A percentile compares a stretch with the other conserved stretches of the same genome.
Conservation (phyloP, 1,140 invertebrate genomes). For the Ditylenchus dipsaci region DNA sequence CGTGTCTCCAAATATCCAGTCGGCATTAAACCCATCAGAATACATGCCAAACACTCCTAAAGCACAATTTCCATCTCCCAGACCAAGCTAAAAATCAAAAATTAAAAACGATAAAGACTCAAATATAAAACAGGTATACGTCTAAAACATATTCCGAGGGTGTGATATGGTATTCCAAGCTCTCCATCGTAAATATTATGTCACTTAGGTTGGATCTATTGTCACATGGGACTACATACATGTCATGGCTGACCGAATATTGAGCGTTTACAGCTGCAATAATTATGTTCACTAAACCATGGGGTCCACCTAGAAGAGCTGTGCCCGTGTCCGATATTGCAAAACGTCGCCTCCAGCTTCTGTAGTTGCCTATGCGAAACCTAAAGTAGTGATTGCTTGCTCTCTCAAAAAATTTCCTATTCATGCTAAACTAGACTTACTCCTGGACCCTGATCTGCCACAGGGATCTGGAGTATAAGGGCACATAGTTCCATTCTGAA, state of each 20-base stretch:
- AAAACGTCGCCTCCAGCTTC: neutral
- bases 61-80: conserved; percentile 26
- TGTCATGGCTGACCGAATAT: conserved; percentile 9
- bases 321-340: conserved; percentile 30
- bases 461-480: conserved; percentile 12
- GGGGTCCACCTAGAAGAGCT: conserved; percentile 13
- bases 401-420: no score
- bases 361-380: conserved; percentile 16
- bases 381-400: neutral
- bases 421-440: neutral
- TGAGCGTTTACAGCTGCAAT: conserved; percentile 8
- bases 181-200: conserved; percentile 11
- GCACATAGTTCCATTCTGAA: conserved; percentile 22
- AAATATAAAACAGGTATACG: neutral
- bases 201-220: conserved; percentile 2
- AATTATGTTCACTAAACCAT: conserved; percentile 12
- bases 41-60: conserved; percentile 15
- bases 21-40: neutral
- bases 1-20: conserved; percentile 34
- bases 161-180: conserved; percentile 15
- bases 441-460: conserved; percentile 26
- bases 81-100: conserved; percentile 11
- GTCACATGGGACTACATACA: conserved; percentile 17
- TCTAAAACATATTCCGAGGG: conserved; percentile 24
- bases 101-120: no score